Evolutionary conservation across 1,140 invertebrate species (phyloP), one percentile per base, ranked within the genome.

Genomic region (Scaptomyza pallida): DNA sequence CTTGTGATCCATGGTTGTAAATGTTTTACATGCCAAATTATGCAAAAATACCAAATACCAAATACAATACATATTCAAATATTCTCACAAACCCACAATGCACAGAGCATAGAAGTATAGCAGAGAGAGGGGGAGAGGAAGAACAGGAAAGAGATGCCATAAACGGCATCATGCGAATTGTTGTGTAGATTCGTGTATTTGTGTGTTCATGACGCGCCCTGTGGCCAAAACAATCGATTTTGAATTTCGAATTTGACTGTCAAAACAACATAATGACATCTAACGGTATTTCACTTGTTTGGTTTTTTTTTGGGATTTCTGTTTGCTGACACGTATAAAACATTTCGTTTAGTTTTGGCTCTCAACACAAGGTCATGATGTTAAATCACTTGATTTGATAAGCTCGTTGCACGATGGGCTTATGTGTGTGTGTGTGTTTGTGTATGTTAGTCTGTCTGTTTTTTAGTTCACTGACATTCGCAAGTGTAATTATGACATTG

Each of bases 11-110:
- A 69, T 73, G 75, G 67, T 86, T 80, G 76, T 86, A 69, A 78
- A 82, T 85, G 81, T 82, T 86, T 82, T 86, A 89, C 81, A 86
- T 86, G 78, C 78, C 81, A 86, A 86, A 86, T 86, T 86, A 86
- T 86, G 81, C 81, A 88, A 86, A 89, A 86, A 86, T 77, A 68
- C 61, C 68, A 71, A 81, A 81, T 77, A 51, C 55, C 67, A 85
- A 86, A 75, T 82, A 51, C 50, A 72, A 85, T 83, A 75, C 81
- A 85, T 85, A 85, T 85, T 85, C 81, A 85, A 85, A 86, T 81
- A 85, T 67, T 74, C 83, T 30, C 41, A 4, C 33, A 54, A 37
- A 35, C 35, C 43, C 41, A 57, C 54, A 63, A 41, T n/a, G n/a
- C 55, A 63, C 15, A 59, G 30, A 26, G n/a, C 23, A 52, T 6